Conservation (phyloP, 2,888 invertebrate genomes). For the Trachelus troglodyta region DNA sequence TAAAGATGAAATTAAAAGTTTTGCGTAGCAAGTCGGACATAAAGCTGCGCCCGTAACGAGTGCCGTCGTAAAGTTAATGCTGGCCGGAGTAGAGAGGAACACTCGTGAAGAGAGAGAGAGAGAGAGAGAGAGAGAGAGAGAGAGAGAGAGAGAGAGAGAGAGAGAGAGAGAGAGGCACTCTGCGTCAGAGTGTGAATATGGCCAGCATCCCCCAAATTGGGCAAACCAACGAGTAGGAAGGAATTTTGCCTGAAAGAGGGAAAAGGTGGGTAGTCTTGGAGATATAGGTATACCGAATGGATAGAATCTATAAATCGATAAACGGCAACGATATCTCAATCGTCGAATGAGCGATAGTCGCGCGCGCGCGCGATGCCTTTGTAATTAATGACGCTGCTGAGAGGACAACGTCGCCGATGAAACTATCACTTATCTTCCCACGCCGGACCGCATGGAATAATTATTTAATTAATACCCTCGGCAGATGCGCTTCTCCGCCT, state of each 20-base stretch:
- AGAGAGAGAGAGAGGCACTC: background rate
- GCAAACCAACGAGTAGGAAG: too few relatives aligned
- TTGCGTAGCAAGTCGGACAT: slow-evolving; percentile 22
- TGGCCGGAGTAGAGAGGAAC: background rate
- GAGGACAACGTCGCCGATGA: slow-evolving; percentile 14
- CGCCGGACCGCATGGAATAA: slow-evolving; percentile 55
- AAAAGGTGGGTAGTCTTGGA: too few relatives aligned
- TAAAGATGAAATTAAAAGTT: slow-evolving; percentile 51
- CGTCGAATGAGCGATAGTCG: background rate
- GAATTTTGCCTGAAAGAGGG: too few relatives aligned
- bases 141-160: background rate
- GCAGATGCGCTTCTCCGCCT: slow-evolving; percentile 9
- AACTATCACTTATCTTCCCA: slow-evolving; percentile 60
- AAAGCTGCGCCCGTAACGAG: slow-evolving; percentile 28
- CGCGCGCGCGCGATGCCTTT: background rate
- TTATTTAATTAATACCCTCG: slow-evolving; percentile 59
- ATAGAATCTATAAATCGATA: too few relatives aligned
- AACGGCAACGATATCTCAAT: background rate
- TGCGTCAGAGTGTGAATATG: too few relatives aligned
- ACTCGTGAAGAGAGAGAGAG: background rate
- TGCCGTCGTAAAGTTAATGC: slow-evolving; percentile 28
- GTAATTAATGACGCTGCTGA: background rate
- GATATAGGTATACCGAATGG: too few relatives aligned
- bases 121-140: background rate
- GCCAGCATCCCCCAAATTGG: too few relatives aligned